Evolutionary conservation across 2,113 vertebrate species (phyloP).

Genomic region (Maccullochella peelii): DNA sequence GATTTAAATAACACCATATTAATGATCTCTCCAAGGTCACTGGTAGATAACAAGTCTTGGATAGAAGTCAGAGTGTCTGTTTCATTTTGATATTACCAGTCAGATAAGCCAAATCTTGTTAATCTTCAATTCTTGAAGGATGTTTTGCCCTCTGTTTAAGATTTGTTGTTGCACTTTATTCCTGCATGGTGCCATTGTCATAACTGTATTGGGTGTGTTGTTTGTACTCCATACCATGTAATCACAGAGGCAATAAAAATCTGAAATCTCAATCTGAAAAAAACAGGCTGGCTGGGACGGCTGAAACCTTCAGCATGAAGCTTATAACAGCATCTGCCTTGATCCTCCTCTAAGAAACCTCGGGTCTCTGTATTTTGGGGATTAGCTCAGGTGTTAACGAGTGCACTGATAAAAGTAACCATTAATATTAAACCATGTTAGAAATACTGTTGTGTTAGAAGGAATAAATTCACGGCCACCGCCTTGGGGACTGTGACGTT

Average conservation of each 20-base stretch:
- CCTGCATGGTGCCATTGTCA: neutral
- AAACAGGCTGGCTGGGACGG: too few species aligned
- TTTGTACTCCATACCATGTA: neutral
- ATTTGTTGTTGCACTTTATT: neutral
- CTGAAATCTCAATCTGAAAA: neutral
- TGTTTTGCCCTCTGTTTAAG: neutral
- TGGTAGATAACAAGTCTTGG: too few species aligned
- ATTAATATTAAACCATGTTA: neutral
- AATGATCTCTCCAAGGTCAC: slow-evolving; percentile 1
- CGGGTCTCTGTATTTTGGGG: neutral
- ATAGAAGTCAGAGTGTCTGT: neutral
- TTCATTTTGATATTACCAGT: neutral
- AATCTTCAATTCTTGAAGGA: too few species aligned
- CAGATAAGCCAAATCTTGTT: neutral
- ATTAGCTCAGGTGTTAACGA: neutral
- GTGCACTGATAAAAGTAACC: neutral
- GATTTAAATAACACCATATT: neutral
- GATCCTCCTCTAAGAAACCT: too few species aligned
- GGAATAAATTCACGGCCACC: neutral
- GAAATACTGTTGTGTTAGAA: neutral
- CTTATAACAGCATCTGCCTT: neutral
- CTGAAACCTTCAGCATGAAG: neutral
- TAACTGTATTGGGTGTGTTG: neutral
- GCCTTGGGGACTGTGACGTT: neutral
- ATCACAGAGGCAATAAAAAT: neutral